Evolutionary conservation across 2,888 invertebrate genomes (phyloP).

Genomic region (Plebejus argus): DNA sequence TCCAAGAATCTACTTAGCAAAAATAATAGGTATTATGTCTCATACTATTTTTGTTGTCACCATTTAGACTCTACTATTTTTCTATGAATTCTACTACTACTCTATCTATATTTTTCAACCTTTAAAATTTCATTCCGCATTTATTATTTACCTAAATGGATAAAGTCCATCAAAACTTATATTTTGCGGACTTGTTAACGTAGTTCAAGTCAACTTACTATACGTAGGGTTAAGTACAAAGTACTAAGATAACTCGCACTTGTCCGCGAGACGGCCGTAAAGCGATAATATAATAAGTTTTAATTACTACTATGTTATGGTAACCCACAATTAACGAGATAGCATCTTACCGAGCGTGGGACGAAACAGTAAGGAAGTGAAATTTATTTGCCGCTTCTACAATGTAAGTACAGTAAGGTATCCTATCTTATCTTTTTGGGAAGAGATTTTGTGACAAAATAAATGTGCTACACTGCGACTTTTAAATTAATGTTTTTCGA

Average conservation of each 20-base stretch:
- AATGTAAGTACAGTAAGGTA: conserved; percentile 6
- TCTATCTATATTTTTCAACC: no score
- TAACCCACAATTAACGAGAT: conserved; percentile 12
- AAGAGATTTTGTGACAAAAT: conserved; percentile 11
- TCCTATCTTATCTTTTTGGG: conserved; percentile 7
- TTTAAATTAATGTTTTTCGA: background rate
- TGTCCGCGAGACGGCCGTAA: background rate
- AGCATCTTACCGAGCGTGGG: background rate
- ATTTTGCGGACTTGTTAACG: background rate
- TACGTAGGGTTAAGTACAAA: background rate
- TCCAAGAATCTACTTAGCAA: no score
- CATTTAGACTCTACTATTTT: no score
- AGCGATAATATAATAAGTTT: conserved; percentile 4
- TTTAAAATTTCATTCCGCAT: no score
- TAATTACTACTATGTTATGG: background rate
- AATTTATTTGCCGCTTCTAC: background rate
- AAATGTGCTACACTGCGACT: background rate
- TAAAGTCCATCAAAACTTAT: background rate
- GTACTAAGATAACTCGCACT: background rate
- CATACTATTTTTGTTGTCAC: no score
- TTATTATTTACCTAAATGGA: no score
- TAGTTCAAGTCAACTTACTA: background rate
- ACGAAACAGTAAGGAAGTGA: conserved; percentile 6
- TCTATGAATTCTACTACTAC: no score
- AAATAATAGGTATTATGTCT: no score